phyloP scores from a whole-genome alignment of 2,797 vertebrate species.

The Parotocinclus haroldoi region DNA sequence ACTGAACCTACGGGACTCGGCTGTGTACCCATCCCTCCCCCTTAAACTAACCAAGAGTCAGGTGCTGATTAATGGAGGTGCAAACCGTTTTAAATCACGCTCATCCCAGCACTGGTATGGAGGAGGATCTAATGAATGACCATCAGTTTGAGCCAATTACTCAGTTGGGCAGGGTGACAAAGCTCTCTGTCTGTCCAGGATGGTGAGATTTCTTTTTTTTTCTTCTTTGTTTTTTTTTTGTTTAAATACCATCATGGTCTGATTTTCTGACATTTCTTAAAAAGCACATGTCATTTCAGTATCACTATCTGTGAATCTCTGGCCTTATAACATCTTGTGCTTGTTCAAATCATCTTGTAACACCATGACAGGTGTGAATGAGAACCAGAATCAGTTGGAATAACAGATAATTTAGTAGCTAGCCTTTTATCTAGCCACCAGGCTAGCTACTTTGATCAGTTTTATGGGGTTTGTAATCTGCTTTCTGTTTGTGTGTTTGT shows the following conservation, averaged over 20 bases:
- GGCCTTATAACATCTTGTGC: not conserved
- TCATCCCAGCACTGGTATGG: not conserved
- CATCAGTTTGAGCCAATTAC: constrained; percentile 69
- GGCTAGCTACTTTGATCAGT: too few species aligned
- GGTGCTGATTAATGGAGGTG: constrained; percentile 40
- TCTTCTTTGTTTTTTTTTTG: constrained; percentile 31
- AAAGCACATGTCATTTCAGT: constrained; percentile 2
- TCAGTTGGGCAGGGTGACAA: constrained; percentile 72
- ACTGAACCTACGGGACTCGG: constrained; percentile 25
- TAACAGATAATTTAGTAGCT: too few species aligned
- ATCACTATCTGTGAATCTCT: not conserved
- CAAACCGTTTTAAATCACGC: constrained; percentile 24
- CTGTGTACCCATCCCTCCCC: constrained; percentile 29
- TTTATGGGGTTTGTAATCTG: too few species aligned
- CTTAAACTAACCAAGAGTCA: constrained; percentile 43
- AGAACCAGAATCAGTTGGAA: too few species aligned
- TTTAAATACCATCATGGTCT: not conserved
- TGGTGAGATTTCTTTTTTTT: constrained; percentile 41
- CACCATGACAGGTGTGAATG: too few species aligned
- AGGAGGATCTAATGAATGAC: constrained; percentile 64
- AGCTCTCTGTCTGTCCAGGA: constrained; percentile 58
- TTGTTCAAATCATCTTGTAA: too few species aligned
- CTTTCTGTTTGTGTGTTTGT: too few species aligned
- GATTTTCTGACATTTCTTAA: constrained; percentile 9
- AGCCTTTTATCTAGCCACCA: too few species aligned